phyloP scores from a whole-genome alignment of 1,140 invertebrate genomes.

The Rhopalosiphum padi region DNA sequence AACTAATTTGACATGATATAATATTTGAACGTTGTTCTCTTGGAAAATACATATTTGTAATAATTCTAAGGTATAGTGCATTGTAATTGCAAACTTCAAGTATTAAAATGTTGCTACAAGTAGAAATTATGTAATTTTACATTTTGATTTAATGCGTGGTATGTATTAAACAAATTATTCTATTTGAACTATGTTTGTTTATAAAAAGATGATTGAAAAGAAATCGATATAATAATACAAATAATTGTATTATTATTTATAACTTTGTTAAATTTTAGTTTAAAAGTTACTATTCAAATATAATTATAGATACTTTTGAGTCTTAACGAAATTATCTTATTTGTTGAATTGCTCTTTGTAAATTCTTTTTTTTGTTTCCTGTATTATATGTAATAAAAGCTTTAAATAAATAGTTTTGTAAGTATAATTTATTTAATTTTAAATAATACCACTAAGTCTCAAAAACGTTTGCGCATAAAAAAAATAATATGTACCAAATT shows the following conservation, averaged over 20 bases:
- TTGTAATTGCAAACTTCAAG: background rate
- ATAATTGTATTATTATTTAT: background rate
- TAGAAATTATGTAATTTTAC: background rate
- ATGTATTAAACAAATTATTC: background rate
- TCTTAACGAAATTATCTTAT: background rate
- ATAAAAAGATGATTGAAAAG: background rate
- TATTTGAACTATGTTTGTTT: background rate
- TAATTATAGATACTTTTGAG: background rate
- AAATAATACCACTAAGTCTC: background rate
- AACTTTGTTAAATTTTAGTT: background rate
- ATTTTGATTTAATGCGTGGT: background rate
- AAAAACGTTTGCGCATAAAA: background rate
- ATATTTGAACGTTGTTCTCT: background rate
- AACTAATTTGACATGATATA: constrained; percentile 27
- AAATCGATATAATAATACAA: background rate
- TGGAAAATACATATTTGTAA: background rate
- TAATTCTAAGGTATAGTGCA: background rate
- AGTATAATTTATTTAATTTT: background rate
- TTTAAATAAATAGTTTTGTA: background rate
- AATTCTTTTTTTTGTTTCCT: background rate
- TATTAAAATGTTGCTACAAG: background rate
- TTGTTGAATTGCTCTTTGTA: background rate
- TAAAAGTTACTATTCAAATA: background rate
- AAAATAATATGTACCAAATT: background rate
- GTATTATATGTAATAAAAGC: background rate